Base-by-base conservation (phyloP, 2,888 invertebrate genomes). In the Phorcus lineatus region DNA sequence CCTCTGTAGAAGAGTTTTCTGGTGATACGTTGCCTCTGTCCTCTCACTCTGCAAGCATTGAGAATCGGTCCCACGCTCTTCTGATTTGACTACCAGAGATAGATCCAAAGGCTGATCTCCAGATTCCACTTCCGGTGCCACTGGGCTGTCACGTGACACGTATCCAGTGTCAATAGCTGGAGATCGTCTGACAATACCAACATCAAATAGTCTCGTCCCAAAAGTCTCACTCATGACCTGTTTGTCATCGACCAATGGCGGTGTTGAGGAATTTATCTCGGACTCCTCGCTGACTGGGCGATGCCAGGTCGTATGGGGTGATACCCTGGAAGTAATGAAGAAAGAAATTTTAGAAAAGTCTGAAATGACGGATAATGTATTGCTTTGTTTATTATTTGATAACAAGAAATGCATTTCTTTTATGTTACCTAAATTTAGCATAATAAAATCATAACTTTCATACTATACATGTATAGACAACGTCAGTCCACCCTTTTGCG, bases 71-170 rank as follows among this genome's bases (percentile, higher is more conserved):
- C 57, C 57, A 24, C 6, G 7, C 17, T 74, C 16, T 4, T 75
- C 76, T 7, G 31, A 36, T 28, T 55, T 62, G 28, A 40, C 55
- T 4, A 62, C 66, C 19, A 80, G 31, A 13, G 75, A 62, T n/a
- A 80, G 66, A 31, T 80, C 80, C 76, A 80, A 22, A 11, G 80
- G 80, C 16, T 80, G 80, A 28, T 80, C 80, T 11, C 47, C n/a
- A 17, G 54, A 55, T 2, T 55, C 36, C 11, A 36, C 24, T 24
- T 57, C 57, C 24, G 57, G 57, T 17, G 19, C 36, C 11, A 36
- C 11, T 17, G 31, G 70, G 40, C 40, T 70, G 36, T 70, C 70
- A 70, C 70, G 31, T 19, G 28, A 28, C 36, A 70, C 11, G 16
- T 36, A 40, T 17, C 70, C 40, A 19, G 31, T 70, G 3, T 70